Evolutionary conservation across 2,113 vertebrate genomes (phyloP).

Genomic region (Austrofundulus limnaeus): DNA sequence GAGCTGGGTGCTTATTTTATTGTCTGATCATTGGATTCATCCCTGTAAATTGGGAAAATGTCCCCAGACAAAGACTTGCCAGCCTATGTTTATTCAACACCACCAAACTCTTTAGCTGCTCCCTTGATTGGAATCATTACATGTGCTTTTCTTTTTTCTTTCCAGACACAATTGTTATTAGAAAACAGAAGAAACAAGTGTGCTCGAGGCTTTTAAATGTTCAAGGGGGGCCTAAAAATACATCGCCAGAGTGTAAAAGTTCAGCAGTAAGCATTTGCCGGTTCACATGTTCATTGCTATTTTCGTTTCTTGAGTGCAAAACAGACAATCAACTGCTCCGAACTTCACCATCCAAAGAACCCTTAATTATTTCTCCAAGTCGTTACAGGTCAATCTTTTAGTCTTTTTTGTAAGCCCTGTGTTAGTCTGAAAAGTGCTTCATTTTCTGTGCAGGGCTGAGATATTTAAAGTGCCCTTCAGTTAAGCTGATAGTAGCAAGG

Average conservation of each 20-base stretch:
- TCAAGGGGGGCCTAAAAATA: constrained; percentile 48
- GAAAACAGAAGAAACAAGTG: constrained; percentile 45
- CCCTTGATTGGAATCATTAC: constrained; percentile 43
- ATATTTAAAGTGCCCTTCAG: constrained; percentile 52
- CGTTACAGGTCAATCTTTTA: constrained; percentile 15
- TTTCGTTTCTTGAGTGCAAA: constrained; percentile 14
- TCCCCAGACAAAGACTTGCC: constrained; percentile 25
- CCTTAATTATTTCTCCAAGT: constrained; percentile 5
- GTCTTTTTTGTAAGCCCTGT: constrained; percentile 1
- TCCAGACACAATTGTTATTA: constrained; percentile 27
- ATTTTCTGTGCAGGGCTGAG: constrained; percentile 17
- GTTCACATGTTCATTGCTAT: constrained; percentile 22
- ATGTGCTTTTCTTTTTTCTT: neutral
- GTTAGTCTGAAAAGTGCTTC: constrained; percentile 15
- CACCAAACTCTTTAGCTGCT: constrained; percentile 20
- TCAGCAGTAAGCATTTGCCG: constrained; percentile 44
- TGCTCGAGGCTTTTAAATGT: constrained; percentile 42
- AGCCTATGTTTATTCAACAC: constrained; percentile 43
- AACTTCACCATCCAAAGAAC: constrained; percentile 20
- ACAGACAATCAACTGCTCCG: constrained; percentile 22
- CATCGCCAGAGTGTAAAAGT: constrained; percentile 29
- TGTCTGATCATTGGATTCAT: constrained; percentile 47
- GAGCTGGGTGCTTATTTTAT: constrained; percentile 34
- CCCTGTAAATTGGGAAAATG: constrained; percentile 34
- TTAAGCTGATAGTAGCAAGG: constrained; percentile 43